Evolutionary conservation across 2,888 invertebrate genomes (phyloP), one percentile per base, ranked within the genome.

Genomic region (Autographa pulchrina): DNA sequence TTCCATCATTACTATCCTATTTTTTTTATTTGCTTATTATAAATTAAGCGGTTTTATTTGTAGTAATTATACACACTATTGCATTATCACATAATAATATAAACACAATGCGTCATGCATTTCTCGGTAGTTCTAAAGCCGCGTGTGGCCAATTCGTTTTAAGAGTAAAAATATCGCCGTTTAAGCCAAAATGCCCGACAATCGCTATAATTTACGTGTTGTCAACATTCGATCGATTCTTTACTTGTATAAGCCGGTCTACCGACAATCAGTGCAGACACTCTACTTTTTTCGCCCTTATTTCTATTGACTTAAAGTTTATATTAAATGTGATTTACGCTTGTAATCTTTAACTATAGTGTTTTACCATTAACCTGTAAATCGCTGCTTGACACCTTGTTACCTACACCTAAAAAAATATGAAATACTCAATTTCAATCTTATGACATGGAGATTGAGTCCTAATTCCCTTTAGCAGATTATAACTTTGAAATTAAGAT

Each of bases 301-400:
- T 75, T 1, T 0, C 1, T 0, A 11, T 25, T 0, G 1, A 0
- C 4, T 71, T 88, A 90, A 81, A 72, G 80, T 67, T 68, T n/a
- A 72, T 54, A 8, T 62, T 52, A 61, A 75, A 18, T 38, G 71
- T 43, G 66, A 38, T 71, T n/a, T 25, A 67, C 62, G 1, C 77
- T 82, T 76, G 79, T 83, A 68, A 78, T 82, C 87, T 68, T 85
- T 90, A 88, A 85, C 86, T 91, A 91, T 88, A 92, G 92, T 89
- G 88, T 86, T 88, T 88, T 90, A 63, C 74, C 82, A 89, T 89
- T 92, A 92, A 92, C 91, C 88, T 91, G 91, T 90, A 89, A 89
- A 90, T 91, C 92, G 89, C 90, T 87, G 89, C 85, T 90, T 92
- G 91, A 92, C 93, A 94, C 92, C 90, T 92, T 89, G 85, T 86